These are phyloP conservation scores for Antheraea pernyi DNA, from an alignment of 1,140 invertebrate genomes.

Conservation along the genomic window DNA sequence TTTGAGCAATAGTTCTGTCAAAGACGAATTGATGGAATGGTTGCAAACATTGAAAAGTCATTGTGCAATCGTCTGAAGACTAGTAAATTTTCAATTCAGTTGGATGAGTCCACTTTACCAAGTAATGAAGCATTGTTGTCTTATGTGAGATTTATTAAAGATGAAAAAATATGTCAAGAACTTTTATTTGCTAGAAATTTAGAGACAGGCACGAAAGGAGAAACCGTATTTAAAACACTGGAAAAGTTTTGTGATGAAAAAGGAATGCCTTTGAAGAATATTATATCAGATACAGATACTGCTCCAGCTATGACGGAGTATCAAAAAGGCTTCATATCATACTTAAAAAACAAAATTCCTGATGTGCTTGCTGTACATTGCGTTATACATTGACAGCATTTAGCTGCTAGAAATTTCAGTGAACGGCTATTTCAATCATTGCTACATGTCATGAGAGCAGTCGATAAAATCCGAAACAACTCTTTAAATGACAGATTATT, in stretches of 20 bases:
- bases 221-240: slow-evolving; percentile 21
- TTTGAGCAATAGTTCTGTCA: neutral
- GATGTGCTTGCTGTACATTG: slow-evolving; percentile 29
- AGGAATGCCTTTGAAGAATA: slow-evolving; percentile 11
- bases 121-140: no score
- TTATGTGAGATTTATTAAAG: no score
- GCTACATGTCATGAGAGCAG: no score
- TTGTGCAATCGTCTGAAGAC: slow-evolving; percentile 9
- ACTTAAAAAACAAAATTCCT: slow-evolving; percentile 21
- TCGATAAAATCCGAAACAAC: no score
- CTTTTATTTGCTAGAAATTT: slow-evolving; percentile 27
- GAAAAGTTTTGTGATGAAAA: neutral
- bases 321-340: neutral
- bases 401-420: slow-evolving; percentile 4
- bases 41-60: slow-evolving; percentile 1
- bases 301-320: neutral
- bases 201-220: slow-evolving; percentile 19
- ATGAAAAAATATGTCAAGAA: slow-evolving; percentile 23
- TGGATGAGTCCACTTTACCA: slow-evolving; percentile 11
- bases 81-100: slow-evolving; percentile 16
- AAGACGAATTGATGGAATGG: slow-evolving; percentile 4
- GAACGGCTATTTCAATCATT: no score
- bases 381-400: slow-evolving; percentile 33
- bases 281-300: slow-evolving; percentile 3
- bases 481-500: no score